Base-by-base conservation (phyloP, 2,113 vertebrate species). In the Bubo blakistoni region DNA sequence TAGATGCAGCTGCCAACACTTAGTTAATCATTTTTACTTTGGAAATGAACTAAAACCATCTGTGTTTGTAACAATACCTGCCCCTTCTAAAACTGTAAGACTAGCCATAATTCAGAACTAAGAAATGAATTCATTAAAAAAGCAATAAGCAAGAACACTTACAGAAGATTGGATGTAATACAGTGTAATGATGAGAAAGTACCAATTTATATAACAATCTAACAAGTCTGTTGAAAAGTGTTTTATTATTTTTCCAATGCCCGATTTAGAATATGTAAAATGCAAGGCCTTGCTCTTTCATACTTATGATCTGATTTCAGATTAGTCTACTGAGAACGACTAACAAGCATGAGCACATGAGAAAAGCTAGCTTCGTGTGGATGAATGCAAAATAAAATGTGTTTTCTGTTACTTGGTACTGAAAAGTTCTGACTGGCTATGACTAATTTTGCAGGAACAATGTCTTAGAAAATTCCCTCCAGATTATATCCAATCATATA, bases 121-220 rank as follows among this genome's bases (percentile, higher is more conserved):
- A 93, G 92, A 81, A 94, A 67, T 16, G 25, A 12, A 59, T 81
- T 95, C 11, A 91, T 90, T 88, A 84, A 49, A 90, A 95, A 86
- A 92, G 34, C 67, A 86, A 63, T 76, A 86, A 93, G 72, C 58
- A 87, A 30, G 40, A 94, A 82, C 27, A 58, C 30, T 92, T 84
- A 73, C 14, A 67, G 65, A 85, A 79, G 30, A 91, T 82, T 67
- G 84, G 13, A 46, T 63, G 46, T 47, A 65, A 94, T 54, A 40
- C 1, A 86, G 22, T 11, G 44, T 13, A 81, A 92, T 81, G 38
- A 87, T 86, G 69, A 87, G 87, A 92, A 82, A 89, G 47, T 32
- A 72, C 58, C 13, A 5, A 82, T 76, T 90, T 76, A 79, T 73
- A 20, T 40, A 94, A 82, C 25, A 81, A 40, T 40, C 40, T 40